Base-by-base conservation (phyloP, 1,140 invertebrate genomes). In the Drosophila neocordata region DNA sequence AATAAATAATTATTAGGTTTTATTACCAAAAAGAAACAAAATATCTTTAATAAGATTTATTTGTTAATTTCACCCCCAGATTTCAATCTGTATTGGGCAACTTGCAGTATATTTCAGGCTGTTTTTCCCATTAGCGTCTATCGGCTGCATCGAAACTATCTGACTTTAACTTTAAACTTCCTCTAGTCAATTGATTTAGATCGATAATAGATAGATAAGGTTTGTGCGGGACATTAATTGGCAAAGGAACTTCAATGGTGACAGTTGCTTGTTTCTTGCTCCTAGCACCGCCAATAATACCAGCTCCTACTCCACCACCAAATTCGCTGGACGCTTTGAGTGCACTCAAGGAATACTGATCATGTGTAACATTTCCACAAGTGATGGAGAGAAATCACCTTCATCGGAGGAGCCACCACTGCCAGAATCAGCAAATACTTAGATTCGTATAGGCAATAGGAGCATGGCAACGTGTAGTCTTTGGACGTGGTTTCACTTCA, bases 141-240 rank as follows among this genome's bases (percentile, higher is more conserved):
- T 89, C 83, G 15, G 85, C 67, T 4, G 67, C 72, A 57, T 90
- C 88, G 11, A 90, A 91, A 52, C 84, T 90, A 5, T 51, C 73
- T 31, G 89, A 57, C 15, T 91, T 90, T 0, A 84, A 58, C 41
- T 94, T 94, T 31, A 95, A 89, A 63, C 93, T 94, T 37, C 93
- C 93, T 53, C 93, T 92, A 1, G 94, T 94, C 79, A 95, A 93
- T 88, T 94, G 92, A 92, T 95, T 95, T 83, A 95, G 94, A 92
- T 95, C 95, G 78, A 95, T 95, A 73, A 95, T 95, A 18, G 94
- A 94, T 61, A 95, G 92, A 76, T 93, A 93, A 5, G 95, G 94
- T 82, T 94, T 93, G 31, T 92, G 92, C 4, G 92, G 91, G 41
- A 92, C 91, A 61, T 92, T 87, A 13, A 83, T 72, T 11, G 75